Evolutionary conservation across 2,797 vertebrate genomes (phyloP).

Genomic region (Oryzias dopingdopingensis): DNA sequence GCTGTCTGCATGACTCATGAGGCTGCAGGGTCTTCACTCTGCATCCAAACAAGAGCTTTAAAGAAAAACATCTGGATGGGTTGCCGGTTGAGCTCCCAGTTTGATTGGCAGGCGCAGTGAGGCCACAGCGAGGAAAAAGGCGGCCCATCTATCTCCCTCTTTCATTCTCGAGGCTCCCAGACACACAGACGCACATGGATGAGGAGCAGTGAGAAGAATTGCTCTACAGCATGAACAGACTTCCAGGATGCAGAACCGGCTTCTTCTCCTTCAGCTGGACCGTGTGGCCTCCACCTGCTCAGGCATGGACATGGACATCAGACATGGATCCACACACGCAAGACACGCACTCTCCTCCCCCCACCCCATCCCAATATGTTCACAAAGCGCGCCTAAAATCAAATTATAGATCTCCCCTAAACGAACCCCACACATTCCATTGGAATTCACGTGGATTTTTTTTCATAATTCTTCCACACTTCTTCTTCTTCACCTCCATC

Average conservation of each 20-base stretch:
- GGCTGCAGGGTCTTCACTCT: too few relatives aligned
- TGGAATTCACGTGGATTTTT: conserved; percentile 73
- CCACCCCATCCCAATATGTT: conserved; percentile 42
- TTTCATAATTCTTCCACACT: conserved; percentile 47
- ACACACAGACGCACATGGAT: too few relatives aligned
- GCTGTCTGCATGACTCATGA: too few relatives aligned
- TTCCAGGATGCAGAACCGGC: conserved; percentile 61
- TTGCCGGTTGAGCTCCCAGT: too few relatives aligned
- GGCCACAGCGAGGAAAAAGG: too few relatives aligned
- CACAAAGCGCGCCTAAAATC: conserved; percentile 71
- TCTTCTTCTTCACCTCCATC: conserved; percentile 9
- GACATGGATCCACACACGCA: conserved; percentile 31
- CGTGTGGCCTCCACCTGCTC: conserved; percentile 56
- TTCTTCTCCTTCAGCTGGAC: conserved; percentile 52
- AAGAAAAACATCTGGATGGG: too few relatives aligned
- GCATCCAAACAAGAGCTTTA: too few relatives aligned
- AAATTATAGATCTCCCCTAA: conserved; percentile 62
- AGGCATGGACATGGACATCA: conserved; percentile 33
- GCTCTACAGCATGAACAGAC: conserved; percentile 64
- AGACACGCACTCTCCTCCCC: conserved; percentile 27
- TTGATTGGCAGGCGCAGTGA: too few relatives aligned
- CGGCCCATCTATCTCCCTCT: too few relatives aligned
- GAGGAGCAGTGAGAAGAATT: conserved; percentile 49
- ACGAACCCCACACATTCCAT: conserved; percentile 75
- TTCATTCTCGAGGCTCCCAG: too few relatives aligned